These are phyloP conservation scores for Eulemur rufifrons DNA, from an alignment of 2,113 vertebrate genomes.

Conservation along the genomic window DNA sequence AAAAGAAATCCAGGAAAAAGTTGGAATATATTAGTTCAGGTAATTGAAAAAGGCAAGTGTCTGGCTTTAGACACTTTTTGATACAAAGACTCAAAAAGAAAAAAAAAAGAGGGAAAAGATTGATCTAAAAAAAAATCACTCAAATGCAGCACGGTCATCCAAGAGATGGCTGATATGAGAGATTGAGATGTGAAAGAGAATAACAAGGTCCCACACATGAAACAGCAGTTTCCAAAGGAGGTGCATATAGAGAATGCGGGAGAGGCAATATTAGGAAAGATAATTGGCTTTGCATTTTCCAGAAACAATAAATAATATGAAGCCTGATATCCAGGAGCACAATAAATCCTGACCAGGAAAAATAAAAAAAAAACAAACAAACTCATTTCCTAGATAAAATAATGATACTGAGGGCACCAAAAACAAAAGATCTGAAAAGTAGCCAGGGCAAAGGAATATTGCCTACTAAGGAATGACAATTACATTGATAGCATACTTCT, in stretches of 20 bases:
- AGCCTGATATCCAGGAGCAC: not conserved
- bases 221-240: not conserved
- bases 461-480: not conserved
- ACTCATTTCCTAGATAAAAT: not conserved
- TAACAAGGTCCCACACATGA: not conserved
- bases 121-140: not conserved
- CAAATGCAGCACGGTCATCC: not conserved
- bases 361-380: not conserved
- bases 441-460: not conserved
- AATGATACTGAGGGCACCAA: not conserved
- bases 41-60: not conserved
- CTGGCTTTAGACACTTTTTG: not conserved
- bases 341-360: not conserved
- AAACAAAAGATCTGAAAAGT: not conserved
- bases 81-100: constrained; percentile 18
- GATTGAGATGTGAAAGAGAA: not conserved
- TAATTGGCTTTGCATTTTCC: not conserved
- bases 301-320: not conserved
- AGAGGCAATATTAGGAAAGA: not conserved
- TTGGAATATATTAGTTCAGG: not conserved
- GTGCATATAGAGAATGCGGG: not conserved
- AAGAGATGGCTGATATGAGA: not conserved
- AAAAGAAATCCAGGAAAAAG: not conserved
- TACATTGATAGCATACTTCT: not conserved
- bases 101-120: not conserved